Conservation (phyloP, 2,797 vertebrate species). For the Phrynocephalus vlangalii region DNA sequence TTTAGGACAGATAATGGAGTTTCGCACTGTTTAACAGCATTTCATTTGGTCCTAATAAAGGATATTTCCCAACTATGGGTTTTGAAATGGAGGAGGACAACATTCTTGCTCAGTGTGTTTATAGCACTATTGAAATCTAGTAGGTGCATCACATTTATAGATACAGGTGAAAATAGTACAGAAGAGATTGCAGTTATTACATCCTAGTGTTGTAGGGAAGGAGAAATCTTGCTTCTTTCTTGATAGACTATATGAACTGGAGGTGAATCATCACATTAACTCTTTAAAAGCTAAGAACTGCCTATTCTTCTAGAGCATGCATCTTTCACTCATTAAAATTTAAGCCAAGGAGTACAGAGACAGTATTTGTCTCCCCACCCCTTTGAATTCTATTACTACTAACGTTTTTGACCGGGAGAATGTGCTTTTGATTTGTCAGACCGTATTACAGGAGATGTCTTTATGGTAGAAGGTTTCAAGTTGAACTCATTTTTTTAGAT, state of each 20-base stretch:
- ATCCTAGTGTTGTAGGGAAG: neutral
- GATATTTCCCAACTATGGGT: neutral
- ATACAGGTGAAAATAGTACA: neutral
- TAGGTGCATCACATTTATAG: neutral
- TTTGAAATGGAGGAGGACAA: neutral
- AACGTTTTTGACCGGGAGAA: neutral
- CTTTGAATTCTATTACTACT: slow-evolving; percentile 27
- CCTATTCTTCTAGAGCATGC: slow-evolving; percentile 5
- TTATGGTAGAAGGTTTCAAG: slow-evolving; percentile 15
- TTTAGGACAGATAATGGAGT: neutral
- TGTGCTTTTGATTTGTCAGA: slow-evolving; percentile 28
- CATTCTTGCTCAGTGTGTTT: neutral
- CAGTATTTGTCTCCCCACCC: neutral
- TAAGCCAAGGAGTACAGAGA: slow-evolving; percentile 9
- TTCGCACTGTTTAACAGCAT: neutral
- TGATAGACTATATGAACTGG: neutral
- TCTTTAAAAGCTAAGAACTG: slow-evolving; percentile 13
- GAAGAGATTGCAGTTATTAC: neutral
- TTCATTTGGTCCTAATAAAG: neutral
- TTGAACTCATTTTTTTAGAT: slow-evolving; percentile 8
- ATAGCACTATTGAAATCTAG: neutral
- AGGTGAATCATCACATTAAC: slow-evolving; percentile 11
- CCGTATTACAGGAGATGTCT: neutral
- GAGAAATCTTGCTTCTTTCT: neutral
- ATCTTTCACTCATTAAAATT: slow-evolving; percentile 19